Evolutionary conservation across 2,797 vertebrate genomes (phyloP), one percentile per base, ranked within the genome.

Genomic region (Gymnoscopelus braueri): DNA sequence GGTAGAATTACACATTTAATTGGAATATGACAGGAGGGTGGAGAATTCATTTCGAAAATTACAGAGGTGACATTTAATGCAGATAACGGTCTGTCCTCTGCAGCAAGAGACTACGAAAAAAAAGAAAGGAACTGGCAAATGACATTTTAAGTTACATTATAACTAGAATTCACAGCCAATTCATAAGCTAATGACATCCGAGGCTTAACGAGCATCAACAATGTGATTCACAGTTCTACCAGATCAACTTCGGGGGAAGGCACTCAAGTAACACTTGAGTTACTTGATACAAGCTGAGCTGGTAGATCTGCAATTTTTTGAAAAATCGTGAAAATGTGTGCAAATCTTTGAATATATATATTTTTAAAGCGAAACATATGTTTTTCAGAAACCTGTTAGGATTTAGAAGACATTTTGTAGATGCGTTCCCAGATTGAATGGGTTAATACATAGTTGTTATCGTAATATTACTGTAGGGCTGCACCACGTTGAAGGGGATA

Each of bases 1-100:
- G 71, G 70, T 82, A 83, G 77, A 92, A 88, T 89, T 86, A 90
- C 85, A 91, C 89, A 78, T 84, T 76, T 88, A 89, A 90, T 85
- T 87, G 81, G 75, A 85, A 75, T 85, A 88, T 35, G 79, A 87
- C 66, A 78, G 79, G 61, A 87, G 80, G 81, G 72, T 75, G 80
- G 78, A 73, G 74, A 89, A 88, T 89, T 89, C 79, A 88, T 91
- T 91, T 85, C 77, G 23, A n/a, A 88, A 92, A 90, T 86, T 79
- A 87, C 81, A 84, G 80, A 84, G 79, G 84, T 85, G 85, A 88
- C 75, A 78, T 83, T 44, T 87, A 75, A 71, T 77, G 48, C 61
- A 65, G 71, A 79, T 77, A 86, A 85, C 78, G 79, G 72, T 65
- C 75, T 85, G 85, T 84, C 63, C 76, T 12, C 69, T 74, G 73